These are phyloP conservation scores for Drosophila malerkotliana DNA, from an alignment of 1,140 invertebrate genomes.

Conservation along the genomic window DNA sequence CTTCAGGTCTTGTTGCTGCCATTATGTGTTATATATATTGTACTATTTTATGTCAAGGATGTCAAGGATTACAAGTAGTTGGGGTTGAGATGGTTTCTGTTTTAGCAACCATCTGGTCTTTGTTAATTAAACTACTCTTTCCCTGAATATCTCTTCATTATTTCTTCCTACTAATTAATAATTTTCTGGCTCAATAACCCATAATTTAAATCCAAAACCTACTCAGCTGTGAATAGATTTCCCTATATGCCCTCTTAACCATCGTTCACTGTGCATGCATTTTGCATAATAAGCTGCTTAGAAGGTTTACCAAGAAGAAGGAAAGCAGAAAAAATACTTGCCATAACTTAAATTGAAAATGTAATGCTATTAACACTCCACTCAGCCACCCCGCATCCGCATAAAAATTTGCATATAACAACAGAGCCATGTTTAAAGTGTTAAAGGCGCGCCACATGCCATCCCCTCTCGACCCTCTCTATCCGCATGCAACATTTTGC, in stretches of 20 bases:
- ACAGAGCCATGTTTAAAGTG: conserved; percentile 44
- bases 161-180: background rate
- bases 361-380: conserved; percentile 68
- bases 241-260: conserved; percentile 8
- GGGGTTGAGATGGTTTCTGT: no score
- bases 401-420: conserved; percentile 69
- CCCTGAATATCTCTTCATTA: background rate
- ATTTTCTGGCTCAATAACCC: conserved; percentile 1
- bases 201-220: background rate
- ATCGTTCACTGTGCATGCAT: conserved; percentile 33
- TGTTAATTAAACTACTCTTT: no score
- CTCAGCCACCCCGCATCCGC: conserved; percentile 15
- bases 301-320: conserved; percentile 6
- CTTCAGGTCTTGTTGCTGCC: conserved; percentile 10
- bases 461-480: background rate
- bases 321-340: conserved; percentile 33
- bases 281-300: conserved; percentile 65
- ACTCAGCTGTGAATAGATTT: conserved; percentile 8
- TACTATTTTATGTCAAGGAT: no score
- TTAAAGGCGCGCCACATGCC: conserved; percentile 4
- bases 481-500: conserved; percentile 65
- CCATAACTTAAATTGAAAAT: conserved; percentile 71
- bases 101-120: no score
- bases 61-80: no score
- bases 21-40: background rate